Percentiles rank a stretch among this genome's conserved stretches.
Conservation (phyloP, 2,888 invertebrate genomes). For the Encarsia formosa region DNA sequence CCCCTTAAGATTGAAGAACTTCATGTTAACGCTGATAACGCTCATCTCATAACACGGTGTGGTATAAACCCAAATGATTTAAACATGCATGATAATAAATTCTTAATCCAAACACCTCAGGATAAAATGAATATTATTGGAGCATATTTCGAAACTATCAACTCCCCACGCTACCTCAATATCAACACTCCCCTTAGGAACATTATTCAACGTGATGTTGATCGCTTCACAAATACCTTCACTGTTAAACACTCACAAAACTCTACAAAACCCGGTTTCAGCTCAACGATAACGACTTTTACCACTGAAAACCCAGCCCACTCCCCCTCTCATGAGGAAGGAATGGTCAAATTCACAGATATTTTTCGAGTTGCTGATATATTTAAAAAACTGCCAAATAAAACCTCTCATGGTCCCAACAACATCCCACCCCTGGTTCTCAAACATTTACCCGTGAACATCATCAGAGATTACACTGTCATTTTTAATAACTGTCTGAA, state of each 20-base stretch:
- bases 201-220: too few species aligned
- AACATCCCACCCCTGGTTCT: slow-evolving; percentile 20
- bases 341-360: too few species aligned
- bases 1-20: neutral
- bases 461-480: slow-evolving; percentile 2
- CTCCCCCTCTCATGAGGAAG: too few species aligned
- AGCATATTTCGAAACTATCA: neutral
- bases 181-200: too few species aligned
- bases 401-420: slow-evolving; percentile 24
- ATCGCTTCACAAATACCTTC: too few species aligned
- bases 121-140: neutral
- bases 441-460: slow-evolving; percentile 9
- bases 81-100: too few species aligned
- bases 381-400: too few species aligned
- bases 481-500: slow-evolving; percentile 31
- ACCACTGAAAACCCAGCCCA: too few species aligned
- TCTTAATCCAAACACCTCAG: neutral
- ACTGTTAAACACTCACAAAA: too few species aligned
- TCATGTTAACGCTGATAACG: neutral
- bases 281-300: too few species aligned
- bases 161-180: neutral
- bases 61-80: neutral
- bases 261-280: too few species aligned
- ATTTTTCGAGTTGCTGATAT: neutral
- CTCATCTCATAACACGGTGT: too few species aligned